Percentiles rank a stretch among this genome's conserved stretches.
Conservation (phyloP, 2,113 vertebrate genomes). For the Atractosteus spatula region DNA sequence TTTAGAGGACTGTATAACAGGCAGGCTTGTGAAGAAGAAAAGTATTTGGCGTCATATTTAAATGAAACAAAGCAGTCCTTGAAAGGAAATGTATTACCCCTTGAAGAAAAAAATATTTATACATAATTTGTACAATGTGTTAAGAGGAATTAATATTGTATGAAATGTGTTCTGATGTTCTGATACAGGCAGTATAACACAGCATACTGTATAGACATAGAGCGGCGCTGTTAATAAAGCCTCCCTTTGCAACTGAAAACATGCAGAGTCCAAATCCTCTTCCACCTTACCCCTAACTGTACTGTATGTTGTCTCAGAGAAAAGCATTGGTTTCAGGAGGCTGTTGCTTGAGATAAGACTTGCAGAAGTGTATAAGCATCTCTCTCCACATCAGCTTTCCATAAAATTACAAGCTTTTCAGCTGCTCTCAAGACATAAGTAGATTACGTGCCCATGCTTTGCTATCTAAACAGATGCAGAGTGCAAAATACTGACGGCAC, state of each 20-base stretch:
- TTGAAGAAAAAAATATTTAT: conserved; percentile 19
- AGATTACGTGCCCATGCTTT: conserved; percentile 10
- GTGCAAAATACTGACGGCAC: background rate
- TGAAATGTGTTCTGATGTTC: too few relatives aligned
- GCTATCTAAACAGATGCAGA: conserved; percentile 1
- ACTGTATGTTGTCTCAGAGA: conserved; percentile 30
- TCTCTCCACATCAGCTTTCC: background rate
- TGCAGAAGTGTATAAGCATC: background rate
- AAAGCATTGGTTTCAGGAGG: background rate
- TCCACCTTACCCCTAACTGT: conserved; percentile 14
- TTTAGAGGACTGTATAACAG: background rate
- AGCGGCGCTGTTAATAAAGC: background rate
- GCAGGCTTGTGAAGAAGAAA: too few relatives aligned
- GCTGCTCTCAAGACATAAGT: background rate
- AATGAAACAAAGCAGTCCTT: too few relatives aligned
- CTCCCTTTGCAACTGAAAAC: conserved; percentile 16
- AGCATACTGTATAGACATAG: background rate
- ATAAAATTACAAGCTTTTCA: background rate
- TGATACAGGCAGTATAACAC: background rate
- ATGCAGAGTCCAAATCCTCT: conserved; percentile 4
- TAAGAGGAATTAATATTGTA: conserved; percentile 1
- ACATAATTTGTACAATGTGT: conserved; percentile 52
- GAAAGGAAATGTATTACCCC: too few relatives aligned
- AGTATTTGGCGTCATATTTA: too few relatives aligned
- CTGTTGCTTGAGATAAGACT: background rate